Conservation (phyloP, 2,113 vertebrate species). For the Scophthalmus maximus region DNA sequence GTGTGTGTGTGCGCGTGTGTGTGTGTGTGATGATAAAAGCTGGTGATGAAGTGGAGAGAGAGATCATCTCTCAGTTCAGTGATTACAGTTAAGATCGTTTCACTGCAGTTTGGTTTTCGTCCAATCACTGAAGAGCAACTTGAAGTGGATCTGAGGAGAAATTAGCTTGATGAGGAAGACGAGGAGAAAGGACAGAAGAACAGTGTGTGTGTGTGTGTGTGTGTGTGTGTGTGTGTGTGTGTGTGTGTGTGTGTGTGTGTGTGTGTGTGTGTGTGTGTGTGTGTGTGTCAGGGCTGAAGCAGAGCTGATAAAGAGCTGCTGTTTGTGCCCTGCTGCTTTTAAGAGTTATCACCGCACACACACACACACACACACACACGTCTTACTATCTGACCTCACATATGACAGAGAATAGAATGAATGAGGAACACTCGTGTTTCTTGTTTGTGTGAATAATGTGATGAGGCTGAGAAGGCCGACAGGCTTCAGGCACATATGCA, state of each 20-base stretch:
- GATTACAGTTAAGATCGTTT: constrained; percentile 30
- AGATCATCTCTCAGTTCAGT: constrained; percentile 15
- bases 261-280: not conserved
- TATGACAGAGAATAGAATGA: too few relatives aligned
- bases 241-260: not conserved
- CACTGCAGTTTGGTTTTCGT: constrained; percentile 28
- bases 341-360: constrained; percentile 13
- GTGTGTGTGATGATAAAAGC: constrained; percentile 30
- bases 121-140: too few relatives aligned
- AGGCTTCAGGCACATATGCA: too few relatives aligned
- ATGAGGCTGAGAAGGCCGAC: too few relatives aligned
- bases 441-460: too few relatives aligned
- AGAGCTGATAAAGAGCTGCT: constrained; percentile 45
- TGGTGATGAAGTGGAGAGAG: constrained; percentile 14
- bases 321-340: constrained; percentile 35
- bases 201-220: not conserved
- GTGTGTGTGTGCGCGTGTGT: too few relatives aligned
- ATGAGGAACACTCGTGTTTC: too few relatives aligned
- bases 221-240: not conserved
- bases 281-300: constrained; percentile 10
- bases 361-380: too few relatives aligned
- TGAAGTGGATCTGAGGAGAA: constrained; percentile 36
- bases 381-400: too few relatives aligned
- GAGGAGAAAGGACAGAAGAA: not conserved
- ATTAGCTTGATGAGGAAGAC: constrained; percentile 21